These are phyloP conservation scores for Plebejus anna DNA, from an alignment of 2,888 invertebrate genomes.

Conservation along the genomic window DNA sequence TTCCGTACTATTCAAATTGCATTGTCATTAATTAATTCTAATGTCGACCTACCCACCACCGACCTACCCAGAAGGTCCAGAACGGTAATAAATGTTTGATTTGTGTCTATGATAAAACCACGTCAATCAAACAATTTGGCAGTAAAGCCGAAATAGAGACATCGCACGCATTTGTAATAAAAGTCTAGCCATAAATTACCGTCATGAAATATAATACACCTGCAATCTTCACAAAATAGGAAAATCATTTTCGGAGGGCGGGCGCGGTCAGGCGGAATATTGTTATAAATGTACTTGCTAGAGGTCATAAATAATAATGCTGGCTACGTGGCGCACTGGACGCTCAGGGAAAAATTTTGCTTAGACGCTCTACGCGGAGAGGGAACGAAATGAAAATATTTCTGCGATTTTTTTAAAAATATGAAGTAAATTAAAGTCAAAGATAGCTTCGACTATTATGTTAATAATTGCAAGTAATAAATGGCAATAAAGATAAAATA, in stretches of 20 bases:
- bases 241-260: conserved; percentile 78
- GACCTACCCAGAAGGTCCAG: not conserved
- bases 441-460: not conserved
- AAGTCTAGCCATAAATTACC: conserved; percentile 79
- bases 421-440: not conserved
- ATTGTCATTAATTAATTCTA: not conserved
- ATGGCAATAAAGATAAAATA: not conserved
- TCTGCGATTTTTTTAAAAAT: not conserved
- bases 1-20: not conserved
- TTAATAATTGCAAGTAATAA: not conserved
- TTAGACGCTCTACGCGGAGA: conserved; percentile 38
- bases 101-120: conserved; percentile 64
- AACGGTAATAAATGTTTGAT: not conserved
- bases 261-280: conserved; percentile 78
- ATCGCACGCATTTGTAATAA: conserved; percentile 80
- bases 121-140: conserved; percentile 70
- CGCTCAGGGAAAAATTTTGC: conserved; percentile 43
- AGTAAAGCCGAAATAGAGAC: conserved; percentile 78
- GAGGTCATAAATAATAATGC: conserved; percentile 77
- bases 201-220: conserved; percentile 80
- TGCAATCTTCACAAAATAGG: conserved; percentile 79
- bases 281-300: conserved; percentile 79
- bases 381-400: conserved; percentile 34
- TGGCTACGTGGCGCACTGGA: conserved; percentile 52
- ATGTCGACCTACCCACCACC: not conserved